Evolutionary conservation across 2,113 vertebrate genomes (phyloP).

Genomic region (Oxyura jamaicensis): DNA sequence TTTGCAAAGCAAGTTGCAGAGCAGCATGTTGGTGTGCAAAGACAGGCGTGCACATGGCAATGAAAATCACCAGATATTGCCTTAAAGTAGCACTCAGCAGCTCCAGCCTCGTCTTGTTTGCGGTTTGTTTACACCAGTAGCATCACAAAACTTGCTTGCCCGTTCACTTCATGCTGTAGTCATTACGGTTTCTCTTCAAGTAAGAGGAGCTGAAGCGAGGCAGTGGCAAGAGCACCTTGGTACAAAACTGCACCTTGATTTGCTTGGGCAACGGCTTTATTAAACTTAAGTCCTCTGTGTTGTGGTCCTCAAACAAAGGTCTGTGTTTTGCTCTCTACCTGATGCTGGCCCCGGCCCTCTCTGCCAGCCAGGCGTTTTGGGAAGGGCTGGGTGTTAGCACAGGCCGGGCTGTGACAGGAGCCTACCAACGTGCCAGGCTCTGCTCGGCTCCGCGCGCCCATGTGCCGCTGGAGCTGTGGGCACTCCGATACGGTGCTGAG

Average conservation of each 20-base stretch:
- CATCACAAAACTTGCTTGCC: background rate
- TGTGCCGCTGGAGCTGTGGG: background rate
- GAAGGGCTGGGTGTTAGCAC: background rate
- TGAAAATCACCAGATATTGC: background rate
- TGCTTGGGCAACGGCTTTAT: background rate
- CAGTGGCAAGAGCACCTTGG: background rate
- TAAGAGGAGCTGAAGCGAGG: background rate
- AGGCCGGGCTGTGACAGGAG: background rate
- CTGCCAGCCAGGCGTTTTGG: background rate
- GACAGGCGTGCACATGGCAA: background rate
- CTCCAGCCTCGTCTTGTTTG: background rate
- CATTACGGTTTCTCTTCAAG: background rate
- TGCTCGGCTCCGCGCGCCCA: too few species aligned
- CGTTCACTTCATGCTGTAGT: background rate
- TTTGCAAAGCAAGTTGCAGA: background rate
- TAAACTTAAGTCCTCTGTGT: background rate
- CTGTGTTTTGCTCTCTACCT: background rate
- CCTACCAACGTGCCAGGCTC: background rate
- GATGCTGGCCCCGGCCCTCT: background rate
- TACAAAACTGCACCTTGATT: background rate
- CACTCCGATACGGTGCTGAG: accelerated
- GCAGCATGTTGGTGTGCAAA: background rate
- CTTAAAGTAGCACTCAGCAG: background rate
- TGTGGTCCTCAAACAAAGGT: background rate
- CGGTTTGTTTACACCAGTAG: background rate